These are phyloP conservation scores for Andricus quercusramuli DNA, from an alignment of 2,888 invertebrate species.

Conservation along the genomic window DNA sequence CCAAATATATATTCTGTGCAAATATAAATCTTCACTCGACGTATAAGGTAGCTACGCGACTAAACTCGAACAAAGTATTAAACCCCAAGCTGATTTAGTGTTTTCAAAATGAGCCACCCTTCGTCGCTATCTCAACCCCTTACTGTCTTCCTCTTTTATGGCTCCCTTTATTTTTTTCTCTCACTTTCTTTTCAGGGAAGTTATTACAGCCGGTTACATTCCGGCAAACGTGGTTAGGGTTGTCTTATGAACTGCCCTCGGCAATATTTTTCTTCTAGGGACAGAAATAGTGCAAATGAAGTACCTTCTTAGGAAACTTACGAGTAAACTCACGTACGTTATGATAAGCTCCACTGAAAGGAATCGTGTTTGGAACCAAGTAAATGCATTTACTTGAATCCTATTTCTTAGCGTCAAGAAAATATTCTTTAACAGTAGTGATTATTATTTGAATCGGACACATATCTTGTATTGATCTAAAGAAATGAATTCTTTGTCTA, in stretches of 20 bases:
- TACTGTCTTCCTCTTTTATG: neutral
- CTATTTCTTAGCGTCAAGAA: neutral
- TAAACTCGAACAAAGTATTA: conserved; percentile 12
- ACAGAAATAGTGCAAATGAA: conserved; percentile 22
- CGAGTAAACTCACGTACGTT: neutral
- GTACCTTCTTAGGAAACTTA: neutral
- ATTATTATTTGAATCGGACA: too few species aligned
- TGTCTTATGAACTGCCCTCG: neutral
- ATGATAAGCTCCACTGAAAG: neutral
- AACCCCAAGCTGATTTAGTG: conserved; percentile 27
- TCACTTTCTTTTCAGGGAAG: neutral
- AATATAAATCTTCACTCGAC: neutral
- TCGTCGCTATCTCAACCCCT: conserved; percentile 6
- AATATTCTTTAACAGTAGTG: too few species aligned
- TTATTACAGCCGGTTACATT: neutral
- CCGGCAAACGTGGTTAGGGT: neutral
- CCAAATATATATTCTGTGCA: neutral
- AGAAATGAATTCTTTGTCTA: too few species aligned
- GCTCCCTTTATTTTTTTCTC: neutral
- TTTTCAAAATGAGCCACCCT: conserved; percentile 32
- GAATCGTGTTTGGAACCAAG: too few species aligned
- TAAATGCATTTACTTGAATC: neutral
- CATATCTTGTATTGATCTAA: too few species aligned
- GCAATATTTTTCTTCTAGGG: neutral
- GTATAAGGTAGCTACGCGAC: neutral